A percentile compares a stretch with the other conserved stretches of the same genome.
Evolutionary conservation across 2,888 invertebrate genomes (phyloP).

Genomic region (Polylopha cassiicola): DNA sequence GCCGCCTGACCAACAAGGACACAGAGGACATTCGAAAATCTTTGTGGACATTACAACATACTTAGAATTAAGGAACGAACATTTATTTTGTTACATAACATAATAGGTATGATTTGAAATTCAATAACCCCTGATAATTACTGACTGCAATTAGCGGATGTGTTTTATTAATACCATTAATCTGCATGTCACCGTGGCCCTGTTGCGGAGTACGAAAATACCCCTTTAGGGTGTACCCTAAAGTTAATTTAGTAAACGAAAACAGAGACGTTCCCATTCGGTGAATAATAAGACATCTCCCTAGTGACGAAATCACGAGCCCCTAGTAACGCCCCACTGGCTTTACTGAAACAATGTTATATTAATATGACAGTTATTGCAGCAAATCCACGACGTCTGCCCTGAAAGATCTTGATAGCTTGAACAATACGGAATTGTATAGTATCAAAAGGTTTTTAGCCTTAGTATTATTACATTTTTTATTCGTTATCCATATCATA

Average conservation of each 20-base stretch:
- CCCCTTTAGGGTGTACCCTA: constrained; percentile 48
- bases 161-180: constrained; percentile 59
- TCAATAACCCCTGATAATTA: constrained; percentile 28
- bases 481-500: constrained; percentile 16
- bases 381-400: constrained; percentile 37
- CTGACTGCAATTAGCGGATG: constrained; percentile 44
- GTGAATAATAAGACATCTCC: constrained; percentile 63
- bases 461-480: constrained; percentile 27
- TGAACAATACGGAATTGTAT: constrained; percentile 38
- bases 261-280: constrained; percentile 56
- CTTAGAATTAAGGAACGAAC: too few relatives aligned
- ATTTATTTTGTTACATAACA: too few relatives aligned
- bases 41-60: background rate
- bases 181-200: constrained; percentile 48
- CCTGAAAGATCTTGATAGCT: constrained; percentile 42
- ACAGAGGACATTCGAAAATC: background rate
- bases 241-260: constrained; percentile 61
- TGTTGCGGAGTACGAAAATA: constrained; percentile 40
- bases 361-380: constrained; percentile 44
- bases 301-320: constrained; percentile 55
- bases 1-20: too few relatives aligned
- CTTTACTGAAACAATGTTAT: constrained; percentile 31
- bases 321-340: constrained; percentile 33
- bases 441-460: constrained; percentile 33
- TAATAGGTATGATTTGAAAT: constrained; percentile 9